Evolutionary conservation across 2,113 vertebrate genomes (phyloP).

Genomic region (Anarrhichthys ocellatus): DNA sequence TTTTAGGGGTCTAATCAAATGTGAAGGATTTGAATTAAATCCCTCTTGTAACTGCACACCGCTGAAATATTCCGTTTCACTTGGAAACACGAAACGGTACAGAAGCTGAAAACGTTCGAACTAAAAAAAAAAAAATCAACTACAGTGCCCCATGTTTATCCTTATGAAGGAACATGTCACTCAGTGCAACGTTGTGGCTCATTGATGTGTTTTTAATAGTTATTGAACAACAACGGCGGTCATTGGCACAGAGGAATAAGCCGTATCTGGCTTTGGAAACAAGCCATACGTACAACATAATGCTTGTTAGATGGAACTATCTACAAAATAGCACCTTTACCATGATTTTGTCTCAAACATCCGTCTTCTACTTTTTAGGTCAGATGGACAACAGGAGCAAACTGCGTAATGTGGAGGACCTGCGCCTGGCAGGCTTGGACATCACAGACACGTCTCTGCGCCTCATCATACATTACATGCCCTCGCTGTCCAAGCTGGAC

Average conservation of each 20-base stretch:
- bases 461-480: conserved; percentile 95
- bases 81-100: too few relatives aligned
- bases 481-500: conserved; percentile 91
- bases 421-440: conserved; percentile 93
- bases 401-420: conserved; percentile 91
- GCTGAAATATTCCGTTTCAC: too few relatives aligned
- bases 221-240: background rate
- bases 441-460: conserved; percentile 92
- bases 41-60: too few relatives aligned
- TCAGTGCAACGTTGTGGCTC: background rate
- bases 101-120: too few relatives aligned
- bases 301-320: background rate
- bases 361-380: conserved; percentile 78
- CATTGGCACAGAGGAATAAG: conserved; percentile 2
- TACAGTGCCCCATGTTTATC: background rate
- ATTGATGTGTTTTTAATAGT: background rate
- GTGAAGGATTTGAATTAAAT: too few relatives aligned
- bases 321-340: background rate
- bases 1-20: too few relatives aligned
- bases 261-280: background rate
- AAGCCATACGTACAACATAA: background rate
- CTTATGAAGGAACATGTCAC: background rate
- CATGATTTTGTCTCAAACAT: background rate
- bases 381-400: conserved; percentile 96
- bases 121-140: background rate